Base-by-base conservation (phyloP, 2,888 invertebrate genomes). In the Lepidocyrtinus sp. region DNA sequence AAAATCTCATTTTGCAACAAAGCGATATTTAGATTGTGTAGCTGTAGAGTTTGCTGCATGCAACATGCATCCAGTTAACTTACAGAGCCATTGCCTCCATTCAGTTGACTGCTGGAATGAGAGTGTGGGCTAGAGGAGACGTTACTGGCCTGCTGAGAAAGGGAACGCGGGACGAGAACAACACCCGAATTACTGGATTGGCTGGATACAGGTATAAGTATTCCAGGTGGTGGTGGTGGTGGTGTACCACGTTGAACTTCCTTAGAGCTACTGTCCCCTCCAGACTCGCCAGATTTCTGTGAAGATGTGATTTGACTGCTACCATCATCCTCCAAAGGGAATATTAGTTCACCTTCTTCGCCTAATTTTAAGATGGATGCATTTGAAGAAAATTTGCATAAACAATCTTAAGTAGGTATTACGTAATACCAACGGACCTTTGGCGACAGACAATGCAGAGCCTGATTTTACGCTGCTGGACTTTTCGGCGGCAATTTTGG, bases 401-500 rank as follows among this genome's bases (percentile, higher is more conserved):
- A n/a, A n/a, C n/a, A n/a, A n/a, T n/a, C n/a, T n/a, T n/a, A n/a
- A n/a, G n/a, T n/a, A n/a, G n/a, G n/a, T n/a, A n/a, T n/a, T n/a
- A n/a, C n/a, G n/a, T n/a, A n/a, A n/a, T n/a, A n/a, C n/a, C n/a
- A 55, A n/a, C 19, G 21, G 59, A 79, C 78, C 78, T 79, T 79
- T 79, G 2, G 79, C 74, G 15, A 74, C 79, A 1, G 79, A 64
- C 2, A 79, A 21, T 15, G 45, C 69, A 2, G 73, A 69, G 0
- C 64, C 79, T 19, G 74, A 45, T 46, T 70, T 79, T 2, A 59
- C n/a, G 19, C 36, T 36, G 22, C 12, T 59, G 46, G 77, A 19
- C 69, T 69, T 75, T 71, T 65, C 76, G 12, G 78, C 67, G 24
- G 24, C 12, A 25, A 75, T 36, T 67, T 83, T 83, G n/a, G 75